phyloP scores from a whole-genome alignment of 1,140 invertebrate genomes.

The Drosophila navojoa region DNA sequence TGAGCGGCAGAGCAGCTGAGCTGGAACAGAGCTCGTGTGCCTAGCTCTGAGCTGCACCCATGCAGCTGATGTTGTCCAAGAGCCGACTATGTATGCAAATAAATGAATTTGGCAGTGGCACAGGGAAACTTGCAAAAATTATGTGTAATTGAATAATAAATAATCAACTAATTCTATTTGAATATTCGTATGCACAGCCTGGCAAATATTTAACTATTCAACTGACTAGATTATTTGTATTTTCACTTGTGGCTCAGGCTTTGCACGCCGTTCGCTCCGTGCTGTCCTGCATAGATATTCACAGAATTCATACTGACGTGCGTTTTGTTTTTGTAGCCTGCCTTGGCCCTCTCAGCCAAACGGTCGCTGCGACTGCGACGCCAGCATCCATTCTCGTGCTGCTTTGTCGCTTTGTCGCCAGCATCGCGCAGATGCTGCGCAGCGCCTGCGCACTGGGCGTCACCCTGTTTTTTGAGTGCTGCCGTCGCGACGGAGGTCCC shows the following conservation, averaged over 20 bases:
- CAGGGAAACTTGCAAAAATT: background rate
- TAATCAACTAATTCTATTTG: background rate
- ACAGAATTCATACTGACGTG: constrained; percentile 77
- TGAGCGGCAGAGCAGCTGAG: constrained; percentile 21
- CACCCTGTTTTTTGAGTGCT: constrained; percentile 69
- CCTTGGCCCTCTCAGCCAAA: constrained; percentile 53
- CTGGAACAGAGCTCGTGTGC: constrained; percentile 9
- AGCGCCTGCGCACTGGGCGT: constrained; percentile 56
- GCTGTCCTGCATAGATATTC: constrained; percentile 81
- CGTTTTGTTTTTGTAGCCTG: constrained; percentile 78
- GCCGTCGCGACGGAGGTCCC: constrained; percentile 20
- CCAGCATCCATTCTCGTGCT: constrained; percentile 17
- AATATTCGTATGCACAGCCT: background rate
- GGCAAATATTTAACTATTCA: background rate
- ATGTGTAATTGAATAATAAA: constrained; percentile 2
- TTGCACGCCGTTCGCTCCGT: constrained; percentile 52
- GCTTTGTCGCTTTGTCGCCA: constrained; percentile 68
- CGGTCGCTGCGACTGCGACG: constrained; percentile 8
- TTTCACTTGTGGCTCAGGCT: constrained; percentile 27
- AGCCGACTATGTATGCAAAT: background rate
- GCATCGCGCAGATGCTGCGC: constrained; percentile 61
- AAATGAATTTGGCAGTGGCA: background rate
- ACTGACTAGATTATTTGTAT: background rate
- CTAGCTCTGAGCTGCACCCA: constrained; percentile 31
- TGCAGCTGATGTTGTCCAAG: constrained; percentile 57